phyloP scores from a whole-genome alignment of 2,797 vertebrate species.

The Arremon aurantiirostris region DNA sequence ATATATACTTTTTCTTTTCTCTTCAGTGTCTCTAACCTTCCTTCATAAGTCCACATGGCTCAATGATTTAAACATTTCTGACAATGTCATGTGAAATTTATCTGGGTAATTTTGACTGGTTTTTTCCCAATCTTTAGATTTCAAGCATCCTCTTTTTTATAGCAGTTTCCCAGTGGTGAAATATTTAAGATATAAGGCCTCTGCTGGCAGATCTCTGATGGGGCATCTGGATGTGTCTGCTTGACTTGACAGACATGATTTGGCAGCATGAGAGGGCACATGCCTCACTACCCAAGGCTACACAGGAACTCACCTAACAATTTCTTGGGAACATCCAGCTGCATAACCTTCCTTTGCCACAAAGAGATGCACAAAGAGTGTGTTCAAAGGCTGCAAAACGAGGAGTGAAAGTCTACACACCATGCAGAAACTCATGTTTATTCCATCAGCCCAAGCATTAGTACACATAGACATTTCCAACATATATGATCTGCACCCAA shows the following conservation, averaged over 20 bases:
- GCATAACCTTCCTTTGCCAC: slow-evolving; percentile 78
- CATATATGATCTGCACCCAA: not conserved
- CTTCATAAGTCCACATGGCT: not conserved
- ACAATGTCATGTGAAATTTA: not conserved
- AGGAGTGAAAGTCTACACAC: not conserved
- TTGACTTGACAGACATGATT: not conserved
- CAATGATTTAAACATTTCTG: not conserved
- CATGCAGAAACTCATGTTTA: not conserved
- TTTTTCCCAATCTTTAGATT: not conserved
- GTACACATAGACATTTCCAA: not conserved
- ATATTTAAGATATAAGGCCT: slow-evolving; percentile 33
- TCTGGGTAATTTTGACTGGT: not conserved
- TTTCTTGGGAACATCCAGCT: slow-evolving; percentile 76
- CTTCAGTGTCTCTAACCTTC: not conserved
- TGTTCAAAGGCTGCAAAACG: slow-evolving; percentile 84
- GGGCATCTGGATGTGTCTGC: slow-evolving; percentile 17
- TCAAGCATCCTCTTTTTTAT: not conserved
- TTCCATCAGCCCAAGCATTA: not conserved
- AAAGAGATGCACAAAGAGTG: slow-evolving; percentile 90
- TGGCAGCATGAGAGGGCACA: not conserved
- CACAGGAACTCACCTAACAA: slow-evolving; percentile 79
- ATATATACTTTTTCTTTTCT: not conserved
- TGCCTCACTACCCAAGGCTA: not conserved
- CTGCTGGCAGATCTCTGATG: slow-evolving; percentile 44
- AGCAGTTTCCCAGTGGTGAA: not conserved